phyloP scores from a whole-genome alignment of 2,113 vertebrate species.

The Thinocorus orbignyianus region DNA sequence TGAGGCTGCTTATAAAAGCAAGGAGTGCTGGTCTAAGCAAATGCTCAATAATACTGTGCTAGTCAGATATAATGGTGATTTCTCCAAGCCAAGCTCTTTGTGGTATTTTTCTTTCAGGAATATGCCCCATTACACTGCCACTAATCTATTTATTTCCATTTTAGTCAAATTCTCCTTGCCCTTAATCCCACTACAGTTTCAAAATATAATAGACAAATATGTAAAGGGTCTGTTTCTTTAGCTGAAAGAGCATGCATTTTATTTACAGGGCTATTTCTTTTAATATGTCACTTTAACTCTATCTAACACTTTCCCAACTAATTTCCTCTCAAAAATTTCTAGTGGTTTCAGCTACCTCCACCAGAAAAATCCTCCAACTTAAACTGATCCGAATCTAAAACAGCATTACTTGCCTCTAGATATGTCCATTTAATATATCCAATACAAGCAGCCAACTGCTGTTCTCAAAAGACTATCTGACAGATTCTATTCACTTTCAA shows the following conservation, averaged over 20 bases:
- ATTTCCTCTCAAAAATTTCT: conserved; percentile 33
- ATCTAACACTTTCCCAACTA: neutral
- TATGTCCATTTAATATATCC: conserved; percentile 77
- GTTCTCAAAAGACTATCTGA: conserved; percentile 80
- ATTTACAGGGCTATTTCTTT: conserved; percentile 17
- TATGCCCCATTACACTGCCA: neutral
- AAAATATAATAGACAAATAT: neutral
- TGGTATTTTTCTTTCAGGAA: neutral
- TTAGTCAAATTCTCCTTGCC: neutral
- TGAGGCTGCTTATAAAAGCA: neutral
- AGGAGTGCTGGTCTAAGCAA: neutral
- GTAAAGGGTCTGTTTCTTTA: neutral
- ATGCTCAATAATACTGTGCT: neutral
- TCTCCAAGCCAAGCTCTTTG: neutral
- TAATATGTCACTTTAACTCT: neutral
- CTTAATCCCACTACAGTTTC: neutral
- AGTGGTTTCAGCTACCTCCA: neutral
- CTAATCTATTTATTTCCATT: neutral
- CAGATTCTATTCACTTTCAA: conserved; percentile 83
- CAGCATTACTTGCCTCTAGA: conserved; percentile 65
- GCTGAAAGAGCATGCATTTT: neutral
- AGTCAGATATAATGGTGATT: neutral
- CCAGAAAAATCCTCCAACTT: conserved; percentile 31
- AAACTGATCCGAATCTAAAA: conserved; percentile 49
- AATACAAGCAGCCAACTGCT: conserved; percentile 74